Evolutionary conservation across 2,113 vertebrate species (phyloP).

Genomic region (Corythornis vintsioides): DNA sequence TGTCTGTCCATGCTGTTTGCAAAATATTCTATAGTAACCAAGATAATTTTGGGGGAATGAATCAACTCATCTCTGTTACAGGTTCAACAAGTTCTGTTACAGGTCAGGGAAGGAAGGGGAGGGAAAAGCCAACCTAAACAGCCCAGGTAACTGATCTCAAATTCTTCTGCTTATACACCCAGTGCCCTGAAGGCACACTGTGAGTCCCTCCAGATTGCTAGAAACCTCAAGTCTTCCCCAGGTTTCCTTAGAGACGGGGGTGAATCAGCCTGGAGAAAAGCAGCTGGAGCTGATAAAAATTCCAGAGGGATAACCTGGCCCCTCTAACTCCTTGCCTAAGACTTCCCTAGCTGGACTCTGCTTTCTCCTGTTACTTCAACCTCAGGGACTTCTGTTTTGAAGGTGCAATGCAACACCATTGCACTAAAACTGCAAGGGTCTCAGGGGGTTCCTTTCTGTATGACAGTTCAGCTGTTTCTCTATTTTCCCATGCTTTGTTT

Average conservation of each 20-base stretch:
- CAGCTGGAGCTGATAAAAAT: constrained; percentile 55
- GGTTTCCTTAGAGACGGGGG: neutral
- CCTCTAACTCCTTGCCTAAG: neutral
- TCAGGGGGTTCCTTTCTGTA: neutral
- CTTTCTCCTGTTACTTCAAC: neutral
- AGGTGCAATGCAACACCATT: neutral
- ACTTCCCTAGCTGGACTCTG: neutral
- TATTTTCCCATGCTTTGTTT: neutral
- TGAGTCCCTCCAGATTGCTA: neutral
- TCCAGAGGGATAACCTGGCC: constrained; percentile 50
- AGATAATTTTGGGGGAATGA: neutral
- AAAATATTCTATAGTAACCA: constrained; percentile 33
- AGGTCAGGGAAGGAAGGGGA: constrained; percentile 31
- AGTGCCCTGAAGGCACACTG: neutral
- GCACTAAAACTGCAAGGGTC: neutral
- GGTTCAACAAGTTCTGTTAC: neutral
- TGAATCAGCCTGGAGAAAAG: constrained; percentile 50
- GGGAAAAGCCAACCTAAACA: constrained; percentile 16
- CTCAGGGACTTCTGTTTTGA: neutral
- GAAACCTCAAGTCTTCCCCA: neutral
- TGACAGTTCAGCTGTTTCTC: neutral
- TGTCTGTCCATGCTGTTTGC: neutral
- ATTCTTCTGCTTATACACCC: constrained; percentile 30
- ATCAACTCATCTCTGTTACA: neutral
- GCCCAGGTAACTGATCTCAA: constrained; percentile 28